These are phyloP conservation scores for Microctenopoma steveboyesi DNA, from an alignment of 2,797 vertebrate species.

Conservation along the genomic window DNA sequence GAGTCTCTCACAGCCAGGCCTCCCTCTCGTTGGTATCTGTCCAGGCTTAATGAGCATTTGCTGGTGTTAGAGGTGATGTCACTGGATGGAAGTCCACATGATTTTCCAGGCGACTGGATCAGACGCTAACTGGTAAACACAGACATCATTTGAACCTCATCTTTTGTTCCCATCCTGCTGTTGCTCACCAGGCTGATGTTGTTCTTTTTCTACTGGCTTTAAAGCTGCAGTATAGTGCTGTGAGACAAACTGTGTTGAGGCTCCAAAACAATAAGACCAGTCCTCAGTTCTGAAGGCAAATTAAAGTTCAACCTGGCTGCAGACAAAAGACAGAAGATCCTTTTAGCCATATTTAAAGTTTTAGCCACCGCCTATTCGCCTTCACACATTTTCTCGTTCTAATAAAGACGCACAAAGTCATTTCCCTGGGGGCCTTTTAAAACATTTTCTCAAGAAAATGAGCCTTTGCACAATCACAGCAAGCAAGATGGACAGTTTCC, in stretches of 20 bases:
- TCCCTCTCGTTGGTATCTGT: slow-evolving; percentile 1
- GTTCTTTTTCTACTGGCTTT: neutral
- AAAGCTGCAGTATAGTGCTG: neutral
- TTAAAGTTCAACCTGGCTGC: slow-evolving; percentile 26
- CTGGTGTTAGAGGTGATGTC: slow-evolving; percentile 32
- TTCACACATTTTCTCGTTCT: slow-evolving; percentile 42
- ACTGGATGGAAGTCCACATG: neutral
- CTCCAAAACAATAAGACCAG: neutral
- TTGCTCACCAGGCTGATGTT: neutral
- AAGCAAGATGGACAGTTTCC: slow-evolving; percentile 80
- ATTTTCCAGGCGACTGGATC: slow-evolving; percentile 11
- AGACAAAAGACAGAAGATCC: slow-evolving; percentile 12
- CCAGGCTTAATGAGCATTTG: slow-evolving; percentile 23
- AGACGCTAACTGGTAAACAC: slow-evolving; percentile 20
- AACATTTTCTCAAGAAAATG: slow-evolving; percentile 73
- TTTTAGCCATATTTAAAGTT: slow-evolving; percentile 41
- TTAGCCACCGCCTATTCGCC: slow-evolving; percentile 22
- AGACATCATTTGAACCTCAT: slow-evolving; percentile 9
- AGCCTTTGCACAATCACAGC: slow-evolving; percentile 69
- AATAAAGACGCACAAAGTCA: slow-evolving; percentile 54
- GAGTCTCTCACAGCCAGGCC: slow-evolving; percentile 28
- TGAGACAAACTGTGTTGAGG: neutral
- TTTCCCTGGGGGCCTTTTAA: slow-evolving; percentile 50
- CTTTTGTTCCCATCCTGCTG: neutral
- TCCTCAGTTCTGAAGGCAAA: slow-evolving; percentile 21